A percentile compares a stretch with the other conserved stretches of the same genome.
phyloP scores from a whole-genome alignment of 1,140 invertebrate species.

The Formica selysi region DNA sequence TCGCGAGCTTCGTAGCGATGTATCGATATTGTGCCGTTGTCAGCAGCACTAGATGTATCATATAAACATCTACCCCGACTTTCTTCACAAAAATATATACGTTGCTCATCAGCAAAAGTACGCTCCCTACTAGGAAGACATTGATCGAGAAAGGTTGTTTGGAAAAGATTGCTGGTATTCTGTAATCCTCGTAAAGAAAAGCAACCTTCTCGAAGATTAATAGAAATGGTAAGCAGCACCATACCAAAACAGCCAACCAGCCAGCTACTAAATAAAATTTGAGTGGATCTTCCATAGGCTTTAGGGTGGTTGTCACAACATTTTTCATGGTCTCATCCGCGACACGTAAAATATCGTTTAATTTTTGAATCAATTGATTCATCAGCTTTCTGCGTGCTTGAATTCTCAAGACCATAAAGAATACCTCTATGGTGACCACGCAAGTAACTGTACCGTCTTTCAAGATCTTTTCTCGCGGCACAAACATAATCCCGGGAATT shows the following conservation, averaged over 20 bases:
- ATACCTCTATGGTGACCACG: conserved; percentile 20
- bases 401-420: neutral
- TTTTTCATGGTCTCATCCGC: conserved; percentile 29
- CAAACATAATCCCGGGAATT: conserved; percentile 9
- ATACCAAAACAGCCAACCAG: neutral
- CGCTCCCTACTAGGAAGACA: conserved; percentile 1
- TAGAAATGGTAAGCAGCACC: neutral
- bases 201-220: neutral
- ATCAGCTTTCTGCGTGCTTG: conserved; percentile 11
- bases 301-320: neutral
- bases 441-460: conserved; percentile 19
- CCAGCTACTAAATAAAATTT: conserved; percentile 16
- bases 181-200: conserved; percentile 13
- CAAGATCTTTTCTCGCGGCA: neutral
- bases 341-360: neutral
- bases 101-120: neutral
- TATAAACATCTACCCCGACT: conserved; percentile 25
- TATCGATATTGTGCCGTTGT: conserved; percentile 39
- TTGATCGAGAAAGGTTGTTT: conserved; percentile 14
- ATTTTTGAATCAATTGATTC: neutral
- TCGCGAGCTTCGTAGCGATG: neutral
- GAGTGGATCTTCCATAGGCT: conserved; percentile 23
- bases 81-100: conserved; percentile 39
- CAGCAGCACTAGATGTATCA: conserved; percentile 29
- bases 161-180: neutral